These are phyloP conservation scores for Andricus grossulariae DNA, from an alignment of 1,140 invertebrate genomes.

Conservation along the genomic window DNA sequence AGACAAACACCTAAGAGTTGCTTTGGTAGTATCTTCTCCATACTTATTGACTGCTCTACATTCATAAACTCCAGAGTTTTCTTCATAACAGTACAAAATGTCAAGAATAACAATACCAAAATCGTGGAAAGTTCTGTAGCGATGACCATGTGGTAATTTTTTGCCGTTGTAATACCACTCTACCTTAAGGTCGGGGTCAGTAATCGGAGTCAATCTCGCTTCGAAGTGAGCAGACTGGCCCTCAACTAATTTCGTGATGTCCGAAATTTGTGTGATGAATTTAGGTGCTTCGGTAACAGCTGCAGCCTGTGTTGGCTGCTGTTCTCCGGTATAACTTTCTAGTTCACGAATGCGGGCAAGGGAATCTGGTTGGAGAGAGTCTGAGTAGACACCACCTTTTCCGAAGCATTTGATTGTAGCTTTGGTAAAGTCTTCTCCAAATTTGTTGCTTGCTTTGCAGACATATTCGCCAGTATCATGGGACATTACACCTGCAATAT, in stretches of 20 bases:
- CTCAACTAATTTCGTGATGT: constrained; percentile 89
- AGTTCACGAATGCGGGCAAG: constrained; percentile 92
- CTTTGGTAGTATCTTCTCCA: constrained; percentile 91
- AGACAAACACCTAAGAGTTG: constrained; percentile 89
- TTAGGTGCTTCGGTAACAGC: constrained; percentile 89
- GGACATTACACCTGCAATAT: constrained; percentile 94
- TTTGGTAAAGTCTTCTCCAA: constrained; percentile 91
- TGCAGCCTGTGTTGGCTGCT: constrained; percentile 79
- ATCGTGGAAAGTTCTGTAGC: constrained; percentile 97
- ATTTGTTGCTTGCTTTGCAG: constrained; percentile 92
- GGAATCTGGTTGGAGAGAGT: constrained; percentile 96
- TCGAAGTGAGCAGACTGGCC: constrained; percentile 97
- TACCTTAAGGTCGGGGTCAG: constrained; percentile 94
- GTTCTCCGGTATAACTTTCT: constrained; percentile 83
- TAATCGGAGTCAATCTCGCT: constrained; percentile 90
- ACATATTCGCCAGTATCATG: constrained; percentile 96
- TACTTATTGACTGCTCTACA: constrained; percentile 94
- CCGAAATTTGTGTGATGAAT: constrained; percentile 91
- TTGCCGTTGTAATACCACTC: constrained; percentile 97
- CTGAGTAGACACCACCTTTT: constrained; percentile 92
- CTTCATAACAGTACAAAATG: constrained; percentile 97
- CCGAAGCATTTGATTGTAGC: constrained; percentile 89
- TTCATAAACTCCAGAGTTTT: constrained; percentile 96
- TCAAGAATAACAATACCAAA: constrained; percentile 98
- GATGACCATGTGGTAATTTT: constrained; percentile 93